Conservation (phyloP, 2,888 invertebrate genomes). For the Colostygia pectinataria region DNA sequence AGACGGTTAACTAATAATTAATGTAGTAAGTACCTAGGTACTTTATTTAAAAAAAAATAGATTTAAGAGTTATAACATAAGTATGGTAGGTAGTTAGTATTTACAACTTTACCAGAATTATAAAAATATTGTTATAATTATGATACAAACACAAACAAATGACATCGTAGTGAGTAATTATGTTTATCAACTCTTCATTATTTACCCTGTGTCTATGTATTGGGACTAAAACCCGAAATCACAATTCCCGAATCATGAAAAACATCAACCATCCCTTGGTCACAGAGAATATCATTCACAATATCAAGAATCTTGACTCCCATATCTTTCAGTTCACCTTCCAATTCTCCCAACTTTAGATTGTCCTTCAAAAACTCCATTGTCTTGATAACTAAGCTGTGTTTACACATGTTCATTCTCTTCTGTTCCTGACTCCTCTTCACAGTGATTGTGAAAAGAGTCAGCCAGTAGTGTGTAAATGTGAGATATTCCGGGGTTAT, state of each 20-base stretch:
- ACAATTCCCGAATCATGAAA: constrained; percentile 9
- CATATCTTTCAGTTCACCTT: constrained; percentile 48
- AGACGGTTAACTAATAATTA: too few species aligned
- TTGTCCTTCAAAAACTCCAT: constrained; percentile 56
- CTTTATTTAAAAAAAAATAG: too few species aligned
- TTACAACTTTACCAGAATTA: too few species aligned
- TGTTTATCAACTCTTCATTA: too few species aligned
- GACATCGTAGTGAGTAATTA: too few species aligned
- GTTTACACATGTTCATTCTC: constrained; percentile 50
- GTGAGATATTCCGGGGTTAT: constrained; percentile 61
- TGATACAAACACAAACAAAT: too few species aligned
- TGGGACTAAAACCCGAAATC: too few species aligned
- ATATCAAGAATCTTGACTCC: constrained; percentile 49
- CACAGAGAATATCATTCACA: constrained; percentile 57
- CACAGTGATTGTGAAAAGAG: constrained; percentile 60
- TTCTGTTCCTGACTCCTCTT: constrained; percentile 50
- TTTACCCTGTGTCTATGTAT: too few species aligned
- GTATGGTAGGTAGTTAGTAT: too few species aligned
- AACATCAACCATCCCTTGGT: constrained; percentile 37
- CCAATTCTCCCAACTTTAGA: constrained; percentile 41
- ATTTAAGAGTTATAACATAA: too few species aligned
- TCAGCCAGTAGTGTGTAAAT: constrained; percentile 66
- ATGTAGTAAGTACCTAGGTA: too few species aligned
- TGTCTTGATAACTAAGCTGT: constrained; percentile 63
- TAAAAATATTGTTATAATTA: too few species aligned